phyloP scores from a whole-genome alignment of 1,140 invertebrate species.

The Atopsyche davidsoni region DNA sequence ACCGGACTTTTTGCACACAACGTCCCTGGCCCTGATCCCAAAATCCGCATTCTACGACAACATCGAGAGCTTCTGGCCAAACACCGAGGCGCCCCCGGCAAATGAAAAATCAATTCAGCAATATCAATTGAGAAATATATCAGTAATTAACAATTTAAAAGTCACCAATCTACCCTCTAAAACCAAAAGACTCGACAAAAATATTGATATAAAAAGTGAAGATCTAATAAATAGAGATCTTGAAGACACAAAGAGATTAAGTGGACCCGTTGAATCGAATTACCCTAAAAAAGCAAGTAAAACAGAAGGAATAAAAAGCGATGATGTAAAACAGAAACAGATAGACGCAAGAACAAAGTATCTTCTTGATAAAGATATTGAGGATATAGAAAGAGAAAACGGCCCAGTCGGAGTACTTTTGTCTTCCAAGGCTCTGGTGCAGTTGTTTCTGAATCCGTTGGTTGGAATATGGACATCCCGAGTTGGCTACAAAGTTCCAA shows the following conservation, averaged over 20 bases:
- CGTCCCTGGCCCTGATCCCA: slow-evolving; percentile 34
- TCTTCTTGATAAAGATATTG: slow-evolving; percentile 37
- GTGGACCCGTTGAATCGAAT: background rate
- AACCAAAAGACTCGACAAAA: no score
- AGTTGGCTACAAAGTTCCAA: slow-evolving; percentile 72
- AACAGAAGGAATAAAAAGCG: background rate
- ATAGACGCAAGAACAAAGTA: no score
- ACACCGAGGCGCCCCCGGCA: slow-evolving; percentile 6
- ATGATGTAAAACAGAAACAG: slow-evolving; percentile 20
- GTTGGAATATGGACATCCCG: slow-evolving; percentile 65
- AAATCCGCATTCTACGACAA: slow-evolving; percentile 27
- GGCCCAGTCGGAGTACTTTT: slow-evolving; percentile 73
- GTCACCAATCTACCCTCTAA: no score
- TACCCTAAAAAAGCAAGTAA: background rate
- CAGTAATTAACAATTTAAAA: slow-evolving; percentile 7
- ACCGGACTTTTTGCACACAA: slow-evolving; percentile 70
- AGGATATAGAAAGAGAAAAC: slow-evolving; percentile 56
- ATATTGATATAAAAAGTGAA: slow-evolving; percentile 7
- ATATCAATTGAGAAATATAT: slow-evolving; percentile 25
- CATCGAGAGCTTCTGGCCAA: slow-evolving; percentile 30
- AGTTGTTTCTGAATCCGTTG: slow-evolving; percentile 77
- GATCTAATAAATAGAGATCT: background rate
- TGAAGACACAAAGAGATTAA: background rate
- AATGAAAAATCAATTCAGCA: slow-evolving; percentile 2
- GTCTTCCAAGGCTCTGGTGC: slow-evolving; percentile 81